These are phyloP conservation scores for Cheirogaleus medius DNA, from an alignment of 2,113 vertebrate species.

Conservation along the genomic window DNA sequence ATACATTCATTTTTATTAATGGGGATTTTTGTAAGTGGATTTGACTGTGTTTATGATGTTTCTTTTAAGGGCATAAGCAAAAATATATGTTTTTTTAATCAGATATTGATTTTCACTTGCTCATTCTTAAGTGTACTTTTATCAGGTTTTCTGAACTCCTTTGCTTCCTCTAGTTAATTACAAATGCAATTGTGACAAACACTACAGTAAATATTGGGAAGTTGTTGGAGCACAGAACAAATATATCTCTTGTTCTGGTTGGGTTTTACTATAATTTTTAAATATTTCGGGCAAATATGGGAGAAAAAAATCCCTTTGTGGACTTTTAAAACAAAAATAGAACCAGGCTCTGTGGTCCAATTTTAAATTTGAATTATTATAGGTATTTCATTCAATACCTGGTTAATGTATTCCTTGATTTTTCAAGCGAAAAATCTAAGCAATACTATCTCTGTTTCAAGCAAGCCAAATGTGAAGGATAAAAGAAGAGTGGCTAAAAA, in stretches of 20 bases:
- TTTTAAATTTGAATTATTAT: conserved; percentile 28
- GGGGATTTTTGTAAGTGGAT: not conserved
- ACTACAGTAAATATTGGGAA: not conserved
- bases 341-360: not conserved
- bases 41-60: not conserved
- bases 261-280: not conserved
- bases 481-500: not conserved
- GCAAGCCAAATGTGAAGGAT: conserved; percentile 19
- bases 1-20: not conserved
- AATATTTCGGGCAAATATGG: not conserved
- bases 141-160: not conserved
- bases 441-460: not conserved
- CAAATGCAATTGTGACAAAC: not conserved
- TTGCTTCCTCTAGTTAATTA: not conserved
- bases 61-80: not conserved
- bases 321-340: not conserved
- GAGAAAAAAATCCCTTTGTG: not conserved
- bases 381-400: conserved; percentile 16
- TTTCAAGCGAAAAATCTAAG: conserved; percentile 4
- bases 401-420: conserved; percentile 25
- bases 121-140: not conserved
- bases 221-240: not conserved
- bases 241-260: not conserved
- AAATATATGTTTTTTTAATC: not conserved
- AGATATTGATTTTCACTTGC: not conserved